Conservation (phyloP, 2,113 vertebrate species). For the Halichoerus grypus region DNA sequence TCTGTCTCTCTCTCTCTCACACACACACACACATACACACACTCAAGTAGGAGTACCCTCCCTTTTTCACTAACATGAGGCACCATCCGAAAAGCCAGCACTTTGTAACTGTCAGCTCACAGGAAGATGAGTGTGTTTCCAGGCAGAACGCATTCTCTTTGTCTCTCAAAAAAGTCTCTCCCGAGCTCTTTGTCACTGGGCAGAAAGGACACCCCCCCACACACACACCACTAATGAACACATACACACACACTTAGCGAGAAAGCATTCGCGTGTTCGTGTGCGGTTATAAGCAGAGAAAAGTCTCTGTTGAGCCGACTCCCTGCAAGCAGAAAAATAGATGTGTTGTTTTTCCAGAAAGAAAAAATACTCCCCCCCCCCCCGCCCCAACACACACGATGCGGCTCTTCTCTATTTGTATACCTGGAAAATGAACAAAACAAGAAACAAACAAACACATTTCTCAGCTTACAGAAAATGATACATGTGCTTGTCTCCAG, state of each 20-base stretch:
- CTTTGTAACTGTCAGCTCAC: background rate
- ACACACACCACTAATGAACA: background rate
- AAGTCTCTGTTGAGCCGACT: background rate
- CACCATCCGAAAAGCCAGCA: accelerated
- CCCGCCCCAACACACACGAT: background rate
- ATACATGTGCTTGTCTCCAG: background rate
- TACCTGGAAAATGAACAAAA: background rate
- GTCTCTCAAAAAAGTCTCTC: background rate
- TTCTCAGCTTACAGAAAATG: background rate
- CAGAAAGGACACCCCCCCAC: background rate
- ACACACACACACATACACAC: background rate
- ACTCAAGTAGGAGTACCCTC: accelerated
- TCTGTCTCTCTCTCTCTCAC: background rate
- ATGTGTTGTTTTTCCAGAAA: background rate
- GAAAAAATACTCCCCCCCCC: background rate
- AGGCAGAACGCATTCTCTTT: background rate
- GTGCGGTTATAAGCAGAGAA: background rate
- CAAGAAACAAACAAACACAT: background rate
- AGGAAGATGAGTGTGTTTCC: background rate
- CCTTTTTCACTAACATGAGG: no score
- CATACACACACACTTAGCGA: accelerated
- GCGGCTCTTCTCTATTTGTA: no score
- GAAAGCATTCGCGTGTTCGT: background rate
- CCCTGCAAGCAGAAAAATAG: background rate
- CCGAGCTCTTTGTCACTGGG: background rate